Evolutionary conservation across 2,888 invertebrate genomes (phyloP), one percentile per base, ranked within the genome.

Genomic region (Chymomyza amoena): DNA sequence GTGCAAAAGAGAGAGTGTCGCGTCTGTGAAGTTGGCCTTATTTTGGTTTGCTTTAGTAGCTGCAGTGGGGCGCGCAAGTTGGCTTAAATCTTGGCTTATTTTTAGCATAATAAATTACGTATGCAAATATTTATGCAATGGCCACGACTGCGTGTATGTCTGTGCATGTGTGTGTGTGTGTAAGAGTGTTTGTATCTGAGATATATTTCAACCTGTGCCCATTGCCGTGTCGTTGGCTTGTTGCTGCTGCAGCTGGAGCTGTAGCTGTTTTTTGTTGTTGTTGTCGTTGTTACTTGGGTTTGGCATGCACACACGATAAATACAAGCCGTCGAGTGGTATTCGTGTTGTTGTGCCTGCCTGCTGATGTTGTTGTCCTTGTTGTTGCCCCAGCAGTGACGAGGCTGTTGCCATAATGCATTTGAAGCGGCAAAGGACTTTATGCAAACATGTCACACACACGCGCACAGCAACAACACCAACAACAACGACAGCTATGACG

Each of bases 41-140:
- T 86, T 89, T 88, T 71, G 65, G 28, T 64, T 28, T 66, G 79
- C 45, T 54, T 51, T 56, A 32, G 54, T 36, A 36, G 50, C 20
- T 32, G 57, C 10, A 54, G 45, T 39, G 32, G 20, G 39, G 20
- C 64, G 39, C 54, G 57, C 20, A 36, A 39, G 63, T 57, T 63
- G 52, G 63, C 78, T 89, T 79, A 88, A 88, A 90, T 91, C 90
- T 89, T 90, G 84, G 90, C 90, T 90, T 90, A 90, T 90, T 90
- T 89, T 80, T 83, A 83, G 90, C 88, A 88, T 89, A 89, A 90
- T 90, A 91, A 89, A 90, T 91, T 88, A 82, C 80, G 82, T 88
- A 90, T 90, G 91, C 87, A 91, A 90, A 90, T 90, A 84, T 89
- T 89, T 87, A 79, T 82, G 81, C 71, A 73, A 73, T 72, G 72